Percentiles rank a stretch among this genome's conserved stretches.
Conservation (phyloP, 53 echinoderm and acorn worm species). For the Holothuria leucospilota region DNA sequence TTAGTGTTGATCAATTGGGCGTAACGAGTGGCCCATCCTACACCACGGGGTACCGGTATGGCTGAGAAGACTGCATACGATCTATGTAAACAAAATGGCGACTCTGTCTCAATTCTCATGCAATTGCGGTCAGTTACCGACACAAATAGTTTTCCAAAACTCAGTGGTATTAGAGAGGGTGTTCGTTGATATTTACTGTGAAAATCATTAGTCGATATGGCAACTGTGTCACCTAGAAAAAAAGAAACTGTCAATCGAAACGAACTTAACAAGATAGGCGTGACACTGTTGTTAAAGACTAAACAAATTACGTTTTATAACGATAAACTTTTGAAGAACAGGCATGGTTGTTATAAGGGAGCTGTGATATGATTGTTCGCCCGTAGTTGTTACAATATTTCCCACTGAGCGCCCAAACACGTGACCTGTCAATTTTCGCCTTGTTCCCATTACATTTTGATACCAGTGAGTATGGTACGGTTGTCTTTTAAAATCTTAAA, state of each 20-base stretch:
- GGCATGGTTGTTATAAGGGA: not conserved
- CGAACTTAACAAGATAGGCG: conserved; percentile 33
- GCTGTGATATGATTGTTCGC: not conserved
- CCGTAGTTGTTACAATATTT: conserved; percentile 23
- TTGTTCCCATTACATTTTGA: too few relatives aligned
- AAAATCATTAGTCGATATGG: conserved; percentile 34
- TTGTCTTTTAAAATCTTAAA: too few relatives aligned
- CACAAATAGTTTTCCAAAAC: not conserved
- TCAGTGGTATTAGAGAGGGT: not conserved
- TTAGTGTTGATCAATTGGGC: conserved; percentile 38
- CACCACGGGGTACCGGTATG: conserved; percentile 8
- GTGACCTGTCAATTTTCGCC: conserved; percentile 13
- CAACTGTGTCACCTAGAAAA: conserved; percentile 23
- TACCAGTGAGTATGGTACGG: too few relatives aligned
- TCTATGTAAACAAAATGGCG: conserved; percentile 43
- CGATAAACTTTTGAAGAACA: too few relatives aligned
- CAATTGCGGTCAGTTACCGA: conserved; percentile 27
- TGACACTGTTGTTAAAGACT: conserved; percentile 13
- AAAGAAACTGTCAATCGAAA: conserved; percentile 38
- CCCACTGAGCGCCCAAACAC: not conserved
- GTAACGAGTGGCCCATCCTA: conserved; percentile 45
- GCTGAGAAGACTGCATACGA: conserved; percentile 20
- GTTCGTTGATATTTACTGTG: conserved; percentile 9
- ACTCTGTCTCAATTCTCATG: conserved; percentile 14
- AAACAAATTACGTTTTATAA: too few relatives aligned